A percentile compares a stretch with the other conserved stretches of the same genome.
phyloP scores from a whole-genome alignment of 2,888 invertebrate species.

The Erebia palarica region DNA sequence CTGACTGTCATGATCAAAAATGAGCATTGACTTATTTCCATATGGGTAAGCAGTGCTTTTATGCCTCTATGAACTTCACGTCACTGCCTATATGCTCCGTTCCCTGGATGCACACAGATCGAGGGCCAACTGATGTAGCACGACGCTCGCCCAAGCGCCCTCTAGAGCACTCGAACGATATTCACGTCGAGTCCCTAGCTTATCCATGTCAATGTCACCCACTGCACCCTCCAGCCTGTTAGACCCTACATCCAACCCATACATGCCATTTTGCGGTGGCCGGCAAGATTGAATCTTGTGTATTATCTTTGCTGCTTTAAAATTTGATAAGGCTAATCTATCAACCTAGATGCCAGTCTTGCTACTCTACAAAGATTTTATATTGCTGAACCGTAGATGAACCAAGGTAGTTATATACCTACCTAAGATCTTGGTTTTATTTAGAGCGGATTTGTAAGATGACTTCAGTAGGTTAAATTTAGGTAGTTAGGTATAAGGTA shows the following conservation, averaged over 20 bases:
- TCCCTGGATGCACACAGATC: constrained; percentile 50
- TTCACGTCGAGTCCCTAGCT: constrained; percentile 41
- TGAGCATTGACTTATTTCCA: too few relatives aligned
- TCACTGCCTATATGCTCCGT: neutral
- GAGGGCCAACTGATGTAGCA: constrained; percentile 57
- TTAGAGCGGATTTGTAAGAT: too few relatives aligned
- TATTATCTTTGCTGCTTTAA: constrained; percentile 29
- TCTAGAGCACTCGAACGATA: constrained; percentile 60
- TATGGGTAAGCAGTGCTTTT: too few relatives aligned
- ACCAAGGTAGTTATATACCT: neutral
- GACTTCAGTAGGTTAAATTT: too few relatives aligned
- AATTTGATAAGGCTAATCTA: constrained; percentile 24
- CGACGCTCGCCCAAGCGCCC: constrained; percentile 63
- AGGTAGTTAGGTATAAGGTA: too few relatives aligned
- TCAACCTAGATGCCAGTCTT: neutral
- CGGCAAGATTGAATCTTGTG: constrained; percentile 7
- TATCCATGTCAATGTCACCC: constrained; percentile 39
- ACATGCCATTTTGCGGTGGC: constrained; percentile 38
- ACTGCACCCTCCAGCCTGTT: constrained; percentile 44
- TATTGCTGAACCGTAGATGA: neutral
- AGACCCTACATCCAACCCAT: constrained; percentile 45
- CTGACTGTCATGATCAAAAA: too few relatives aligned
- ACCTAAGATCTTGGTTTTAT: neutral
- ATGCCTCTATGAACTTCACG: too few relatives aligned
- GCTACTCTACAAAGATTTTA: neutral